Percentiles rank a stretch among this genome's conserved stretches.
Conservation (phyloP, 2,113 vertebrate genomes). For the Charina bottae region DNA sequence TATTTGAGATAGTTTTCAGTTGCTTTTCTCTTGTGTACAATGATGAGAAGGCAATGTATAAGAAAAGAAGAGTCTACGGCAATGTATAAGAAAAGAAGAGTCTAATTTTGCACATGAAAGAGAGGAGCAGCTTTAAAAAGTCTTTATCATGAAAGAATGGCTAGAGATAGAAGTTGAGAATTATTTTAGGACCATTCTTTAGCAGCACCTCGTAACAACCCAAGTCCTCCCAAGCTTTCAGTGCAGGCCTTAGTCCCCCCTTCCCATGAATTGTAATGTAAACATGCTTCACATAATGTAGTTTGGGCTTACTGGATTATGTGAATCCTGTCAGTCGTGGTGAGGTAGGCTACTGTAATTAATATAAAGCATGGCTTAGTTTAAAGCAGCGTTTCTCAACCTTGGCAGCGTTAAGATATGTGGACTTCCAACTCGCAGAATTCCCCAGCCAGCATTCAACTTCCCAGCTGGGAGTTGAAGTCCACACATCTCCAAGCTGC, state of each 20-base stretch:
- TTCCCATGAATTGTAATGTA: background rate
- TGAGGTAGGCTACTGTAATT: background rate
- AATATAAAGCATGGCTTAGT: background rate
- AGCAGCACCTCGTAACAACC: background rate
- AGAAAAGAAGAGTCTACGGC: background rate
- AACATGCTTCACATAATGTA: background rate
- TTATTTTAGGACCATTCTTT: background rate
- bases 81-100: background rate
- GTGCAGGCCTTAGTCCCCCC: background rate
- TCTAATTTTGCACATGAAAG: background rate
- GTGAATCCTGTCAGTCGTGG: background rate
- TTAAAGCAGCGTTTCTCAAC: too few species aligned
- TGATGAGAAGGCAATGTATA: background rate
- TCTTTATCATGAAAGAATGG: background rate
- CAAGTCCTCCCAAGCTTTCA: background rate
- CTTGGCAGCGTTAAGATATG: too few species aligned
- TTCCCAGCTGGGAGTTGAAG: too few species aligned
- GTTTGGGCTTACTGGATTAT: background rate
- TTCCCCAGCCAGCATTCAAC: too few species aligned
- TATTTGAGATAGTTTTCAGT: background rate
- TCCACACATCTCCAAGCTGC: background rate
- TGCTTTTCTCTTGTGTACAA: background rate
- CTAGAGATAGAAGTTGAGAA: background rate
- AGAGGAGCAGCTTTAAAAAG: background rate
- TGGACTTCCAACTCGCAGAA: too few species aligned